These are phyloP conservation scores for Salticus scenicus DNA, from an alignment of 2,888 invertebrate species.

Conservation along the genomic window DNA sequence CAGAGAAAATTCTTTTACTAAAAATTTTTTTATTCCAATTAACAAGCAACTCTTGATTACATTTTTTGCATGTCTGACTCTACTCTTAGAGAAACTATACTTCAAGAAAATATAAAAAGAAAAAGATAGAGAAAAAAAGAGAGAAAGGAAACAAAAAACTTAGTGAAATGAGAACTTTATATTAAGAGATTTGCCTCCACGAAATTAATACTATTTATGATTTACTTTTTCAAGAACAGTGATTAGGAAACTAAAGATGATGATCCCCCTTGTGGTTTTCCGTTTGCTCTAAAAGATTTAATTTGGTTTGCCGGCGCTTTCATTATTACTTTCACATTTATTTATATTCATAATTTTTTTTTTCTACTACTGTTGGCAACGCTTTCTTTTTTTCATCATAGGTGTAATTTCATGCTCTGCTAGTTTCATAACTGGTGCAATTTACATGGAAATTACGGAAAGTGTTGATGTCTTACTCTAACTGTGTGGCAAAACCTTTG, in stretches of 20 bases:
- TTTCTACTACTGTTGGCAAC: background rate
- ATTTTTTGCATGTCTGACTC: constrained; percentile 31
- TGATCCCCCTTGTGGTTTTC: constrained; percentile 33
- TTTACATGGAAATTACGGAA: constrained; percentile 69
- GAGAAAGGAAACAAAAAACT: constrained; percentile 8
- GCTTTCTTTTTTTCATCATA: constrained; percentile 19
- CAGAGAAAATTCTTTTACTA: background rate
- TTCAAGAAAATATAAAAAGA: constrained; percentile 18
- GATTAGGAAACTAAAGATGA: constrained; percentile 53
- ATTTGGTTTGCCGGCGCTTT: constrained; percentile 62
- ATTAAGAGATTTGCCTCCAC: constrained; percentile 24
- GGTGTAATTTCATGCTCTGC: constrained; percentile 67
- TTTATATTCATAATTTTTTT: constrained; percentile 49
- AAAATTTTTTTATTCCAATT: constrained; percentile 30
- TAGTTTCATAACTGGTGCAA: constrained; percentile 65
- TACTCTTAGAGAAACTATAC: constrained; percentile 16
- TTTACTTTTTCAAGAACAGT: constrained; percentile 48
- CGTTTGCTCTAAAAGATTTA: constrained; percentile 61
- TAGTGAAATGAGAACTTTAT: constrained; percentile 32
- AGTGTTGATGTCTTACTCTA: constrained; percentile 64
- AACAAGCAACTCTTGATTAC: constrained; percentile 42
- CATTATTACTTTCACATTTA: constrained; percentile 65
- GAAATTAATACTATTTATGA: constrained; percentile 67
- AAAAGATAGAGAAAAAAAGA: constrained; percentile 3
- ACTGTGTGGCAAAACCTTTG: constrained; percentile 45